These are phyloP conservation scores for Nannospalax galili DNA, from an alignment of 2,113 vertebrate genomes.

Conservation along the genomic window DNA sequence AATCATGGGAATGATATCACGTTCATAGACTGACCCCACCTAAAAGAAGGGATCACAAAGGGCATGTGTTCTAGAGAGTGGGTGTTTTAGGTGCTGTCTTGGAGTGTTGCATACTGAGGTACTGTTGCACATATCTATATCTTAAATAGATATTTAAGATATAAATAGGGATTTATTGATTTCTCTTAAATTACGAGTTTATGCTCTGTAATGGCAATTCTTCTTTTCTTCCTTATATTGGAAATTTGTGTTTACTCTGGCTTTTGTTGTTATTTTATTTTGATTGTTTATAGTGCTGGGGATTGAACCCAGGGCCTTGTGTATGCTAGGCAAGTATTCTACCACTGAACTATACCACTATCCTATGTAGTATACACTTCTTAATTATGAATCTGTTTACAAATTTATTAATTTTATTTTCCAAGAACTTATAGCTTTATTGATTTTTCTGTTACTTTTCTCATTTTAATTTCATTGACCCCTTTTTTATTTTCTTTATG, in stretches of 20 bases:
- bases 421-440: not conserved
- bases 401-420: constrained; percentile 36
- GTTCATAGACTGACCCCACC: not conserved
- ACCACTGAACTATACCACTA: too few relatives aligned
- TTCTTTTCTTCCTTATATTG: constrained; percentile 33
- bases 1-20: not conserved
- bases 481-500: not conserved
- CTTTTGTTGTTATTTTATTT: not conserved
- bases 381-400: not conserved
- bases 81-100: not conserved
- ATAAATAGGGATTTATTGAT: not conserved
- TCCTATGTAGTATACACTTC: not conserved
- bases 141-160: not conserved
- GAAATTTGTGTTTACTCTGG: not conserved
- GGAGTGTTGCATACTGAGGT: not conserved
- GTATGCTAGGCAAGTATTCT: not conserved
- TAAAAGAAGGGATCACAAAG: not conserved
- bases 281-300: not conserved
- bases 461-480: constrained; percentile 42
- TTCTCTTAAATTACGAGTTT: constrained; percentile 32
- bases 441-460: not conserved
- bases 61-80: not conserved
- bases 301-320: not conserved
- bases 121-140: not conserved
- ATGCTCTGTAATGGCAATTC: not conserved